phyloP scores from a whole-genome alignment of 2,113 vertebrate species.

The Tyto alba region DNA sequence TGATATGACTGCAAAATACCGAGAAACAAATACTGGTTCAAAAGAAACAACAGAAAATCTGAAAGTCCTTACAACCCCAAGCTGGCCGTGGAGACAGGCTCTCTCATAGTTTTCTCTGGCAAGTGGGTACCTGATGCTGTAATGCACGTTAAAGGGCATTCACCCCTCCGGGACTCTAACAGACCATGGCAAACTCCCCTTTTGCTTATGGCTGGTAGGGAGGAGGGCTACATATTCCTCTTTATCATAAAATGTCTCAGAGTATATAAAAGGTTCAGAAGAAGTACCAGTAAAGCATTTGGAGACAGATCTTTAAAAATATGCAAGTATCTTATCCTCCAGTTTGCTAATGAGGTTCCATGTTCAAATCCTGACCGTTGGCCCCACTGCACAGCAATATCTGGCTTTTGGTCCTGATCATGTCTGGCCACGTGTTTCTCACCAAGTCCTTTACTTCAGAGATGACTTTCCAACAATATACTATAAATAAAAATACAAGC shows the following conservation, averaged over 20 bases:
- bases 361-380: not conserved
- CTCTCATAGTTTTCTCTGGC: not conserved
- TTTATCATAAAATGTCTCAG: not conserved
- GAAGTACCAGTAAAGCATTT: not conserved
- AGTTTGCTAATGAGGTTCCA: not conserved
- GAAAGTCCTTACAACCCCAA: not conserved
- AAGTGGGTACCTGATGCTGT: not conserved
- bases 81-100: not conserved
- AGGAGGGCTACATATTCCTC: not conserved
- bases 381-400: fast-evolving
- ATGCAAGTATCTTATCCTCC: not conserved
- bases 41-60: not conserved
- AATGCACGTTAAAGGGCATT: not conserved
- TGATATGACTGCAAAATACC: not conserved
- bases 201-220: not conserved
- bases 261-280: not conserved
- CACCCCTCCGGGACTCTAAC: not conserved
- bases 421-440: not conserved
- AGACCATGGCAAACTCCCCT: not conserved
- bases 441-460: not conserved
- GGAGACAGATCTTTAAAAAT: not conserved
- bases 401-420: not conserved
- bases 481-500: not conserved
- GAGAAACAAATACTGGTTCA: not conserved
- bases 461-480: not conserved